phyloP scores from a whole-genome alignment of 2,113 vertebrate species.

The Empidonax traillii region DNA sequence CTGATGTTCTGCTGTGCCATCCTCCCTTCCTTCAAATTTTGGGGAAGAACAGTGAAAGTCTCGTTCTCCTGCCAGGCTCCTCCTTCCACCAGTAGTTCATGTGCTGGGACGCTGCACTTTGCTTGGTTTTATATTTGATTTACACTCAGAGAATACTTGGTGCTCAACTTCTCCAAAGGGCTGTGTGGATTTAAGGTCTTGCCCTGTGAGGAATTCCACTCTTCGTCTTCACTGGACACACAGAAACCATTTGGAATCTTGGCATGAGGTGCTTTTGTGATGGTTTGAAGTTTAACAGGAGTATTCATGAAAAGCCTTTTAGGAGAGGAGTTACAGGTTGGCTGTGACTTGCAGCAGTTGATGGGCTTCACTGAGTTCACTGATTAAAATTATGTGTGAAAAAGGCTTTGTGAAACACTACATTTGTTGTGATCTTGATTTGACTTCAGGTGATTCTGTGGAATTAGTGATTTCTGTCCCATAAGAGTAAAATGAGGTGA shows the following conservation, averaged over 20 bases:
- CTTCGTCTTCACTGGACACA: background rate
- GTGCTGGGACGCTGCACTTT: background rate
- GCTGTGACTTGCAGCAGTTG: background rate
- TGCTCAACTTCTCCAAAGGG: fast-evolving
- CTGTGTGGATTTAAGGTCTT: background rate
- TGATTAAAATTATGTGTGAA: background rate
- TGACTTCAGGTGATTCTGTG: background rate
- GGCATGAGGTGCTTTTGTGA: fast-evolving
- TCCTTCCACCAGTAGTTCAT: background rate
- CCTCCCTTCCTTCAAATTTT: background rate
- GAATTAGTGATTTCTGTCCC: background rate
- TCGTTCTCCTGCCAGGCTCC: background rate
- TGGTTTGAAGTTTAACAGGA: background rate
- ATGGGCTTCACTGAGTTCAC: background rate
- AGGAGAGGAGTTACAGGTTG: background rate
- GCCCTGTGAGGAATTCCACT: background rate
- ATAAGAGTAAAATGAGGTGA: background rate
- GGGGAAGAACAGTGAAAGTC: background rate
- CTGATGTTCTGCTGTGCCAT: background rate
- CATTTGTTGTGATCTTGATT: background rate
- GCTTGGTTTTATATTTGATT: fast-evolving
- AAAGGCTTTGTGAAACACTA: background rate
- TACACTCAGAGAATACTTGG: fast-evolving
- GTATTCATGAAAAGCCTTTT: background rate
- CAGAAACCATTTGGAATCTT: background rate